Conservation (phyloP, 2,888 invertebrate genomes). For the Aplocera efformata region DNA sequence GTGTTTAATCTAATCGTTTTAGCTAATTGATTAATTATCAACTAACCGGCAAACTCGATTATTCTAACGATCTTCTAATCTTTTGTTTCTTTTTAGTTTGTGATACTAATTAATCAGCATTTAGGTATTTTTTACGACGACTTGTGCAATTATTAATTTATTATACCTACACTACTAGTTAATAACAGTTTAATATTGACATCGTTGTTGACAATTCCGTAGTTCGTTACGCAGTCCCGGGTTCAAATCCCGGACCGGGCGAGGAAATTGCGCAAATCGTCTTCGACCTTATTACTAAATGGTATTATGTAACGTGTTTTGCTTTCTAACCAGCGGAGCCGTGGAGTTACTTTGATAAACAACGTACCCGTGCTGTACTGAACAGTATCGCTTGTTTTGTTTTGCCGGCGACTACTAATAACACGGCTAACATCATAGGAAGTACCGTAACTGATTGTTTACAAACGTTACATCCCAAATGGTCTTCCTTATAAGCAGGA, state of each 20-base stretch:
- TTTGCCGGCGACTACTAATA: slow-evolving; percentile 20
- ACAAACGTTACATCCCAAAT: too few species aligned
- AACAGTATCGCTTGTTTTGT: slow-evolving; percentile 21
- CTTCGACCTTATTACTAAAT: slow-evolving; percentile 12
- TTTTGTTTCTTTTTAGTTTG: not conserved
- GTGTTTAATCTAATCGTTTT: slow-evolving; percentile 10
- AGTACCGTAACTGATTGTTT: slow-evolving; percentile 21
- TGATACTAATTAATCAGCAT: slow-evolving; percentile 1
- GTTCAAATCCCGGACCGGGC: too few species aligned
- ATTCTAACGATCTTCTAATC: slow-evolving; percentile 4
- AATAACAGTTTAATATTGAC: too few species aligned
- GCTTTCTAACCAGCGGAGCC: slow-evolving; percentile 24
- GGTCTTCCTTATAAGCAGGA: too few species aligned
- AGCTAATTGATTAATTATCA: slow-evolving; percentile 8
- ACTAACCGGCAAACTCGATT: slow-evolving; percentile 14
- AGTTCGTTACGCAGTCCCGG: too few species aligned
- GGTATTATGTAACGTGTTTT: slow-evolving; percentile 8
- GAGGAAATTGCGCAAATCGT: slow-evolving; percentile 2
- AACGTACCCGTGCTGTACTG: slow-evolving; percentile 19
- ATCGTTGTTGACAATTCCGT: too few species aligned
- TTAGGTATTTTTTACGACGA: not conserved
- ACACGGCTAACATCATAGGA: slow-evolving; percentile 21
- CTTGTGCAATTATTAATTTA: too few species aligned
- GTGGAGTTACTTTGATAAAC: slow-evolving; percentile 22
- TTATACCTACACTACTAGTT: too few species aligned